Evolutionary conservation across 2,113 vertebrate genomes (phyloP), one percentile per base, ranked within the genome.

Genomic region (Desmodus rotundus): DNA sequence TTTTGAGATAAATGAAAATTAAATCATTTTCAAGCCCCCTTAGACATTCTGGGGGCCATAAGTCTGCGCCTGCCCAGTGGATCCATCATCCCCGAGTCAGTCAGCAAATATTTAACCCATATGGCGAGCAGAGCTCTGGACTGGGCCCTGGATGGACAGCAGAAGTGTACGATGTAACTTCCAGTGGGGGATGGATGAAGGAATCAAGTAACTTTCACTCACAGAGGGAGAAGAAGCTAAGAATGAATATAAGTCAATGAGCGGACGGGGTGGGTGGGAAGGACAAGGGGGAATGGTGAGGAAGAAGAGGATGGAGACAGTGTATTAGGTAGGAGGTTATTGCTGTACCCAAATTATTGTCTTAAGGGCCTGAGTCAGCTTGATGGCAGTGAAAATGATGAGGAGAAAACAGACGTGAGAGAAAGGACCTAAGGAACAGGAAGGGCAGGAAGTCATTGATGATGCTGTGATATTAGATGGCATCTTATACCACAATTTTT

Each of bases 191-290:
- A 2, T 36, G 22, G 24, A 43, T 24, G 24, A 82, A 52, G 45
- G 43, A 61, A 77, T 3, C 13, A 81, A 58, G 45, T 38, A 54
- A 77, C 4, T 63, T 45, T 50, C 16, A 73, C 31, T 52, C 11
- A 11, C 0, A 85, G 67, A 78, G 13, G 2, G 4, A 16, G 28
- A 56, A 84, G 84, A 61, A 33, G 63, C 47, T 54, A 8, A 87
- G 52, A 16, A 17, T 15, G 14, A 2, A 1, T 4, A 14, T 1
- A 7, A 47, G 65, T 4, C 38, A 50, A 76, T 0, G 82, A 41
- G 13, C 33, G 1, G 4, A 0, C 0, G 0, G 16, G n/a, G 7
- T 22, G 0, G 26, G 10, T 7, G 28, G 31, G 13, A 81, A 45
- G 47, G 50, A 16, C 17, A 16, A 20, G 24, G 2, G 15, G 15